phyloP scores from a whole-genome alignment of 1,140 invertebrate species.

The Camponotus pennsylvanicus region DNA sequence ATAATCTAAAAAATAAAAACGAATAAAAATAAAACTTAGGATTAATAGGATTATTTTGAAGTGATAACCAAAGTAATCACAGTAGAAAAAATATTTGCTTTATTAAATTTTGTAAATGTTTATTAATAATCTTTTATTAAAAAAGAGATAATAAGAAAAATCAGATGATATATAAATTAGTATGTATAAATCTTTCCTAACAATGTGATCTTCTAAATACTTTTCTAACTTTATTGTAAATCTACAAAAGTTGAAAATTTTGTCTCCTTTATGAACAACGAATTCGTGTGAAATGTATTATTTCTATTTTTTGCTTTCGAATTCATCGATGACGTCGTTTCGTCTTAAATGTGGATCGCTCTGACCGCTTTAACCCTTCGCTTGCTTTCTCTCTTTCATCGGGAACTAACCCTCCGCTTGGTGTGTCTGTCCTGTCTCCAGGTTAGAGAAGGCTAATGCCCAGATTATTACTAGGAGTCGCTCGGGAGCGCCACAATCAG shows the following conservation, averaged over 20 bases:
- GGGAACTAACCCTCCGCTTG: conserved; percentile 82
- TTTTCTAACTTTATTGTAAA: neutral
- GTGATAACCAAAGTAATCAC: neutral
- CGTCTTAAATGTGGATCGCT: neutral
- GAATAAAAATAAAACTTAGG: no score
- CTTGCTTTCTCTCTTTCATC: conserved; percentile 62
- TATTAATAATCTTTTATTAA: conserved; percentile 3
- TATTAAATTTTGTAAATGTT: conserved; percentile 13
- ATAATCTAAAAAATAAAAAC: neutral
- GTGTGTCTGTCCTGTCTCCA: conserved; percentile 85
- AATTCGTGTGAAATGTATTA: neutral
- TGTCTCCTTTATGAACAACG: neutral
- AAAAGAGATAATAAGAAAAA: neutral
- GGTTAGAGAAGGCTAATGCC: conserved; percentile 89
- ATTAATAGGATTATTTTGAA: neutral
- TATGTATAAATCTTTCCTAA: neutral
- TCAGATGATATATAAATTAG: neutral
- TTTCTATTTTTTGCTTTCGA: conserved; percentile 1
- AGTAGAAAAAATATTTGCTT: neutral
- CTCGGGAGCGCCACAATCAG: conserved; percentile 88
- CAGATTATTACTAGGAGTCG: conserved; percentile 92
- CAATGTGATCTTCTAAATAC: neutral
- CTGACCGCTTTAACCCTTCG: neutral
- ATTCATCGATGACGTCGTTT: neutral
- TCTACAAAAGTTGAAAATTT: neutral